A percentile compares a stretch with the other conserved stretches of the same genome.
These are phyloP conservation scores for Myrmophylax atrothorax DNA, from an alignment of 2,113 vertebrate species.

Conservation along the genomic window DNA sequence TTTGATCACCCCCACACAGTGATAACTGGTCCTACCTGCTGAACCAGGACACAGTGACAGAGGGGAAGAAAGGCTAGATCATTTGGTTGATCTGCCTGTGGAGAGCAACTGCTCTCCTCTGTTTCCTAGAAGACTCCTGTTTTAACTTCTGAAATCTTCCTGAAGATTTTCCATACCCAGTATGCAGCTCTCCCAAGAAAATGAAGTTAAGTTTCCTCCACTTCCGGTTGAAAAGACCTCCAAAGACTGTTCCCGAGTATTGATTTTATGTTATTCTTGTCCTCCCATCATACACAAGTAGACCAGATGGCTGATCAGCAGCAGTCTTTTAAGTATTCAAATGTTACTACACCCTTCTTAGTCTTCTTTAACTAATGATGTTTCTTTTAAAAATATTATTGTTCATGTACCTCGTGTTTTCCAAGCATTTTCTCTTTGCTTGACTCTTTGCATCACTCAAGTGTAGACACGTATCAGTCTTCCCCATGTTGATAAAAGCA, in stretches of 20 bases:
- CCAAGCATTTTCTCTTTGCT: neutral
- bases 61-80: neutral
- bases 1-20: too few relatives aligned
- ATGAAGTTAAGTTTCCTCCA: neutral
- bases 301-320: neutral
- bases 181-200: neutral
- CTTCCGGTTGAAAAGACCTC: neutral
- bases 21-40: too few relatives aligned
- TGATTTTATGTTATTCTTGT: neutral
- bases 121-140: neutral
- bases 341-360: neutral
- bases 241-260: neutral
- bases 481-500: neutral
- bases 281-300: neutral
- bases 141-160: neutral
- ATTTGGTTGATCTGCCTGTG: neutral
- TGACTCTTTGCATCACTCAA: neutral
- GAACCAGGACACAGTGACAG: too few relatives aligned
- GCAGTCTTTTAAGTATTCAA: neutral
- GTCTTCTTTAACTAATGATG: neutral
- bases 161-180: neutral
- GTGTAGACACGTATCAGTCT: neutral
- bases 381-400: neutral
- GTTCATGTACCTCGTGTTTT: neutral
- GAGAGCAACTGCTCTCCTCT: neutral